Evolutionary conservation across 92 coral and sea anemone species (phyloP), one percentile per base, ranked within the genome.

Genomic region (Paramuricea clavata): DNA sequence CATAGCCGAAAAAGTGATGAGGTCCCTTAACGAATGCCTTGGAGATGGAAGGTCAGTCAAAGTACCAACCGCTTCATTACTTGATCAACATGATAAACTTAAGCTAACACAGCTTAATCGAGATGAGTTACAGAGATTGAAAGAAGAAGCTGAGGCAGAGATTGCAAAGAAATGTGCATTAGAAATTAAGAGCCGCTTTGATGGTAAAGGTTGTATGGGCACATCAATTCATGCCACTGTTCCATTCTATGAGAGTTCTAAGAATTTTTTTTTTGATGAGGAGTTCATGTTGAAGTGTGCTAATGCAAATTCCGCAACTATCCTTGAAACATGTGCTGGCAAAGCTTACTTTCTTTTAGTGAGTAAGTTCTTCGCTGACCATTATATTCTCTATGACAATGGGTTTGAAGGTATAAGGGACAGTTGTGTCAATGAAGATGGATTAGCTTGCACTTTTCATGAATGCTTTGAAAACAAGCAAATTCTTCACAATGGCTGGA

Each of bases 1-100:
- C 49, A 78, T 91, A 36, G 92, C 69, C 0, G 92, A 91, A n/a
- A 84, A 82, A 33, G 94, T 91, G 5, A 92, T 89, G 94, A 52
- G 88, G 52, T 89, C 91, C 1, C 83, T 92, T 8, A 92, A 89
- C 74, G 94, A 89, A 81, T 89, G 90, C 62, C 86, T 86, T 23
- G 92, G 89, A 0, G 92, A 89, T 76, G 94, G 92, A 19, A 81
- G 89, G 60, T 17, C 88, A 6, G 86, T 89, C 2, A 86, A 83
- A n/a, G 89, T 92, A 9, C 86, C 90, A 7, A 25, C 7, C 11
- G n/a, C 88, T 0, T 22, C 94, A 25, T 5, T 89, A 41, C 11
- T 32, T 9, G 90, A 85, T 21, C 39, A 41, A 12, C 36, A 81
- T 4, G 88, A 71, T 11, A 85, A 35, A 31, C 5, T 83, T 3